Evolutionary conservation across 2,888 invertebrate species (phyloP), one percentile per base, ranked within the genome.

Genomic region (Melinopterus prodromus): DNA sequence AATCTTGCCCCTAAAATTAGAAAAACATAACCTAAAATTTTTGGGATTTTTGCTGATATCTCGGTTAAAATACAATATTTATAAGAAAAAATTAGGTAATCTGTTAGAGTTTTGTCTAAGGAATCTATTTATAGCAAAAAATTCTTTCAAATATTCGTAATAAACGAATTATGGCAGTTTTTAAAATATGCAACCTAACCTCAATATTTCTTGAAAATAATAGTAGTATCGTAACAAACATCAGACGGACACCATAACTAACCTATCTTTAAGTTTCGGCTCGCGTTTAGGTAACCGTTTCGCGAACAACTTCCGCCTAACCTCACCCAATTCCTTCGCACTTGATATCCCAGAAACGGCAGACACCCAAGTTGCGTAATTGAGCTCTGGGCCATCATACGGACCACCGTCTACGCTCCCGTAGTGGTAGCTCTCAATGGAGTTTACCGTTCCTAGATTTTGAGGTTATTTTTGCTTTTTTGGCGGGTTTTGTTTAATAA

Each of bases 321-420:
- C 87, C 0, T 88, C 89, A 5, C 90, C 89, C 79, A 98, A 88
- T 85, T 97, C 95, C 78, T 90, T 84, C 1, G 89, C 86, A 87
- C 95, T 90, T 0, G 94, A 92, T 77, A 98, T 85, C 0, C 96
- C 95, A 87, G 97, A 91, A 5, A 99, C 92, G 0, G 95, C 92
- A 0, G 98, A 97, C 87, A 96, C 94, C 94, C 97, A 98, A 0
- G 99, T 99, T 14, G 95, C 98, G 86, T 93, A 95, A 90, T 99
- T 95, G 70, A 96, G 85, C 5, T 87, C 83, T 0, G 95, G 90
- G 6, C 92, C 92, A 69, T 89, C 86, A 4, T 81, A 84, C 14
- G 78, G 70, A 0, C 83, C 80, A 2, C 84, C 84, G 74, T 89
- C 86, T 80, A 86, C 86, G 84, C 88, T 89, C 0, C 77, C 77